Conservation (phyloP, 2,797 vertebrate species). For the Spea hammondii region DNA sequence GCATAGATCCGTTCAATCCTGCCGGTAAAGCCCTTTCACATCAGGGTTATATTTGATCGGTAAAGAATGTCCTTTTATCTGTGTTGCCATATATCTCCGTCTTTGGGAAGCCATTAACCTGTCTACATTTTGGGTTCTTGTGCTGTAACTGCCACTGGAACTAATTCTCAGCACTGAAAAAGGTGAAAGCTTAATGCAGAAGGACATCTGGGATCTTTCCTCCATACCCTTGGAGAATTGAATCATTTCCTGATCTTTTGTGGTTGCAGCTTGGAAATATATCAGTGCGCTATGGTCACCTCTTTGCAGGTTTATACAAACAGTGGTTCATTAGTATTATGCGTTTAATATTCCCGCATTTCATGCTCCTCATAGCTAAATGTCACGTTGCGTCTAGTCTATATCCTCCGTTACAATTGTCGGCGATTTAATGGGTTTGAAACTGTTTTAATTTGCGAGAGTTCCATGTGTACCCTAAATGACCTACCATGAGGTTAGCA, state of each 20-base stretch:
- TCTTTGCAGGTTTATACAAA: background rate
- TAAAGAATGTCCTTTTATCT: conserved; percentile 2
- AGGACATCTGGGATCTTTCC: conserved; percentile 50
- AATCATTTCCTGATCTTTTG: conserved; percentile 50
- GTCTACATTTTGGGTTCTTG: background rate
- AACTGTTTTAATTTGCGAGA: too few relatives aligned
- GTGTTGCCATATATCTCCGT: conserved; percentile 22
- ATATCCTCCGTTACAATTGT: background rate
- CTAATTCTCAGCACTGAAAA: conserved; percentile 36
- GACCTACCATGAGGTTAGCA: too few relatives aligned
- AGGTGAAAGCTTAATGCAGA: conserved; percentile 40
- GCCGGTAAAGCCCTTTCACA: background rate
- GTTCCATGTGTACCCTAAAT: too few relatives aligned
- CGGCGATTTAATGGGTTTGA: too few relatives aligned
- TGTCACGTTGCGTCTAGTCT: conserved; percentile 39
- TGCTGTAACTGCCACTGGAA: conserved; percentile 11
- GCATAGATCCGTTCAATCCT: background rate
- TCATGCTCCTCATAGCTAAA: conserved; percentile 40
- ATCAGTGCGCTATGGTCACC: conserved; percentile 40
- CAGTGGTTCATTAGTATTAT: background rate
- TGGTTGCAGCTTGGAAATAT: conserved; percentile 43
- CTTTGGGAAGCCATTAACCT: conserved; percentile 2
- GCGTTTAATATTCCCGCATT: conserved; percentile 25
- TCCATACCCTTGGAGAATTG: conserved; percentile 41
- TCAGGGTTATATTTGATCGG: background rate